Conservation (phyloP, 2,888 invertebrate species). For the Limnephilus rhombicus region DNA sequence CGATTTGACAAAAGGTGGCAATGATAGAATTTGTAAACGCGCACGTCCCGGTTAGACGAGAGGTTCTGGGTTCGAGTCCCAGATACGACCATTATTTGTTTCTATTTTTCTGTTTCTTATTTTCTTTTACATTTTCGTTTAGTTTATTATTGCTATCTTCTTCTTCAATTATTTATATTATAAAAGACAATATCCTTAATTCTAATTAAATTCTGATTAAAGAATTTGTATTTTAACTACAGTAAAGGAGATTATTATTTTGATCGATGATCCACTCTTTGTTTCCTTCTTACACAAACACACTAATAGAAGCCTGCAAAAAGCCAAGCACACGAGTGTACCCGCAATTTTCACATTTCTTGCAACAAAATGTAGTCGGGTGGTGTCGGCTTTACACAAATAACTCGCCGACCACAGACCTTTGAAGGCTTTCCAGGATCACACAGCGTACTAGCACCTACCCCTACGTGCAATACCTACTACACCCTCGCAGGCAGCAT, state of each 20-base stretch:
- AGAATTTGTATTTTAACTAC: background rate
- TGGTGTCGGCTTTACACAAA: conserved; percentile 19
- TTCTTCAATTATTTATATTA: too few species aligned
- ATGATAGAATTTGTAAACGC: too few species aligned
- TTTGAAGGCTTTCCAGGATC: conserved; percentile 52
- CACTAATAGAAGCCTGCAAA: background rate
- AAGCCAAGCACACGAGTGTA: background rate
- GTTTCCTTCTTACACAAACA: background rate
- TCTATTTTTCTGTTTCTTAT: too few species aligned
- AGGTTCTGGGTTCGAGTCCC: too few species aligned
- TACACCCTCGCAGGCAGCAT: background rate
- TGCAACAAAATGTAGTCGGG: conserved; percentile 27
- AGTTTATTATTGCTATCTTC: too few species aligned
- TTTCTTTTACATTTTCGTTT: too few species aligned
- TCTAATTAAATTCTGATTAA: background rate
- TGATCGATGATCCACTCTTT: background rate
- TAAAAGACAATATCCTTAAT: background rate
- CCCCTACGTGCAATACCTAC: background rate
- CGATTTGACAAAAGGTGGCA: too few species aligned
- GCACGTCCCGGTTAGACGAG: too few species aligned
- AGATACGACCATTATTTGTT: too few species aligned
- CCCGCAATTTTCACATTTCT: conserved; percentile 37
- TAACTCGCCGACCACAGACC: conserved; percentile 42
- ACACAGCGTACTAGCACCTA: background rate
- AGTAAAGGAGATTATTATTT: background rate